Evolutionary conservation across 2,888 invertebrate species (phyloP).

Genomic region (Latrodectus hesperus): DNA sequence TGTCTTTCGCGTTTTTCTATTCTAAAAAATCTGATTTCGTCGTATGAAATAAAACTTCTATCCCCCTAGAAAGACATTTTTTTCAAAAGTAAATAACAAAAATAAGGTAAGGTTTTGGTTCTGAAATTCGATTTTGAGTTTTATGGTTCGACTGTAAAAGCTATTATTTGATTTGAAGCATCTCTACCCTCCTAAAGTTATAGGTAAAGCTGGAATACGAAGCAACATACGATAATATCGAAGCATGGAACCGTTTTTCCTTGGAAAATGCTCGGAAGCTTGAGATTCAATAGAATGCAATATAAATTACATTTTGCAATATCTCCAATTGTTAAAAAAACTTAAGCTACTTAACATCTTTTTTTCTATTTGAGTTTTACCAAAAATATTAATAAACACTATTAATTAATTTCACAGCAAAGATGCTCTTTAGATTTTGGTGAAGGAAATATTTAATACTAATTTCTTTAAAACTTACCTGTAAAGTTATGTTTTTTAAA

Average conservation of each 20-base stretch:
- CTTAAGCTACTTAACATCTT: too few species aligned
- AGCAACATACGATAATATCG: not conserved
- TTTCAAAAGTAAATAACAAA: constrained; percentile 47
- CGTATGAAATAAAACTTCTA: constrained; percentile 39
- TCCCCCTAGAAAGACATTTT: constrained; percentile 18
- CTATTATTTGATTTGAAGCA: constrained; percentile 46
- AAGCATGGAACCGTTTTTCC: not conserved
- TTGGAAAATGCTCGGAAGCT: too few species aligned
- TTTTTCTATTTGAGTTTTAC: too few species aligned
- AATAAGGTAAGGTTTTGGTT: constrained; percentile 21
- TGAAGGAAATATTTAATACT: too few species aligned
- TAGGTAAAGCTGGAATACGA: not conserved
- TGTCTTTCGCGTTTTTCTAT: constrained; percentile 1
- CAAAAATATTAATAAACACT: too few species aligned
- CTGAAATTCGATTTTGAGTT: constrained; percentile 48
- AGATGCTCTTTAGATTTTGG: too few species aligned
- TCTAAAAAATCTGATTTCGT: constrained; percentile 38
- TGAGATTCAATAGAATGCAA: too few species aligned
- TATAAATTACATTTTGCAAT: too few species aligned
- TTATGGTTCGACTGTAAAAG: constrained; percentile 56
- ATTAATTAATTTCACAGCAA: too few species aligned
- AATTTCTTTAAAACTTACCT: too few species aligned
- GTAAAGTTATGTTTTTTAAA: too few species aligned
- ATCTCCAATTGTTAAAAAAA: too few species aligned
- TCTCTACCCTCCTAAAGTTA: not conserved